Percentiles rank a stretch among this genome's conserved stretches.
phyloP scores from a whole-genome alignment of 2,888 invertebrate species.

The Leptinotarsa juncta region DNA sequence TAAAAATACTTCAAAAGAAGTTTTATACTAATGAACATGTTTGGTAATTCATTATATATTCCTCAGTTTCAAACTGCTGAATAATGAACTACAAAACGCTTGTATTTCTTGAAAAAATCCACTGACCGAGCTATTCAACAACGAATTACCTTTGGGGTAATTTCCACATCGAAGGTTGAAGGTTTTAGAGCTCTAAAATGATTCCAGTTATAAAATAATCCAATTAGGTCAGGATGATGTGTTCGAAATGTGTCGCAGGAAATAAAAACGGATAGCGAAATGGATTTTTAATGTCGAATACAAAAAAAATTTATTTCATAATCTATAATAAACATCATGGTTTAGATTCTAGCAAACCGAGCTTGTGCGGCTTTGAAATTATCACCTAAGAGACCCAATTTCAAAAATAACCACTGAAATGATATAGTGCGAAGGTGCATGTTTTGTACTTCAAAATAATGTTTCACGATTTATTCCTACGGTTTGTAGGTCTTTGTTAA shows the following conservation, averaged over 20 bases:
- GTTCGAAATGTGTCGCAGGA: background rate
- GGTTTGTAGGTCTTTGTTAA: constrained; percentile 15
- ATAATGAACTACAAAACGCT: too few relatives aligned
- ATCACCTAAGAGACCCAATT: background rate
- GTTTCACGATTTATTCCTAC: background rate
- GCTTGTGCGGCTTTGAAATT: background rate
- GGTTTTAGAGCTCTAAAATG: background rate
- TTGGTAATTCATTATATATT: too few relatives aligned
- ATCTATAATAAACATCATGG: background rate
- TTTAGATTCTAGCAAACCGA: too few relatives aligned
- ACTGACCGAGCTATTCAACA: too few relatives aligned
- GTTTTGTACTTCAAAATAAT: background rate
- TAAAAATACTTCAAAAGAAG: too few relatives aligned
- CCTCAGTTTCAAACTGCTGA: too few relatives aligned
- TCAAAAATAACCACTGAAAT: background rate
- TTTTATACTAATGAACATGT: too few relatives aligned
- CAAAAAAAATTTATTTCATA: background rate
- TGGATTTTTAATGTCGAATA: background rate
- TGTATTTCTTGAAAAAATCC: too few relatives aligned
- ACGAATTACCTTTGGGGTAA: background rate
- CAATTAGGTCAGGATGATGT: background rate
- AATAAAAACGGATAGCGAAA: too few relatives aligned
- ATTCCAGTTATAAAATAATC: background rate
- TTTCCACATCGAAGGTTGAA: background rate
- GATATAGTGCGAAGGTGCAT: background rate